Evolutionary conservation across 2,888 invertebrate species (phyloP), one percentile per base, ranked within the genome.

Genomic region (Macaria liturata): DNA sequence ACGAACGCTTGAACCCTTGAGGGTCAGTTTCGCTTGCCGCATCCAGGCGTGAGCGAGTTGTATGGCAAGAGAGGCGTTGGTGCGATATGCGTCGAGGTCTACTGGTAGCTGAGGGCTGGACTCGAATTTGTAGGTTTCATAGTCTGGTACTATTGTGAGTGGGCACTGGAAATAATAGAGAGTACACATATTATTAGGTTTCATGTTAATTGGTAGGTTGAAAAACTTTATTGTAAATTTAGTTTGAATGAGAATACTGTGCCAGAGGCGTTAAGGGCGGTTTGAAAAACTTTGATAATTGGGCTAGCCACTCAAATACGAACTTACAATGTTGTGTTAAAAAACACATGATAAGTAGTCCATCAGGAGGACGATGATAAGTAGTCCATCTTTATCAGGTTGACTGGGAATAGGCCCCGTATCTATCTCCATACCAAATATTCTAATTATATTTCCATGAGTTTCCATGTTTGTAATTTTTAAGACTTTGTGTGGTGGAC

Each of bases 31-130:
- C 32, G 62, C 57, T 54, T 69, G 70, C 4, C 84, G 75, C 68
- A 97, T 86, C 97, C 98, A 99, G 3, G 94, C 92, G 62, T 95
- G 93, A 3, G 96, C 93, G 46, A 99, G 80, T 71, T 98, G 96
- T 50, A 99, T 92, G n/a, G 99, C 98, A 46, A 99, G 84, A 0
- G 97, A 96, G 0, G 97, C 96, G 89, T 99, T 99, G 7, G 94
- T 84, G 59, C 90, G 88, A 69, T 97, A 96, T 7, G 96, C 93
- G 46, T 93, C 88, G 43, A 93, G 87, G 42, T 86, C 71, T 30
- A 92, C 81, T 34, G 88, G 88, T 31, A 93, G 71, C 9, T 63
- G 66, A 0, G 82, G 75, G 0, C 77, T 72, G 31, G 83, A 79
- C 20, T 86, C 80, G 88, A 94, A 93, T 32, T 83, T 80, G 75